phyloP scores from a whole-genome alignment of 2,797 vertebrate genomes.

The Enoplosus armatus region DNA sequence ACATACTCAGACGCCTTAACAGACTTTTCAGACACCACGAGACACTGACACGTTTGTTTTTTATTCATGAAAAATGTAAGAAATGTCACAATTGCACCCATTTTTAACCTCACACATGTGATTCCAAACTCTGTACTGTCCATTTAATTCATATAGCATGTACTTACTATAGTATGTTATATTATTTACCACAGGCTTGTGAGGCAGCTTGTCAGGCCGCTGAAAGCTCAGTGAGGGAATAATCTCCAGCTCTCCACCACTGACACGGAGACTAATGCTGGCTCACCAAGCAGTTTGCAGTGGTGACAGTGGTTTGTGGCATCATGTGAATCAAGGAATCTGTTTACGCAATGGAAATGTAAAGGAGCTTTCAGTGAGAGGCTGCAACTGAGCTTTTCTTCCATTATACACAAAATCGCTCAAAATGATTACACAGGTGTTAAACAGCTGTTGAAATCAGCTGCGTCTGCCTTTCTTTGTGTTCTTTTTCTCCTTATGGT shows the following conservation, averaged over 20 bases:
- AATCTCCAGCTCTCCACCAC: constrained; percentile 44
- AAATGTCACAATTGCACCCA: background rate
- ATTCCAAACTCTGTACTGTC: background rate
- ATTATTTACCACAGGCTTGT: constrained; percentile 17
- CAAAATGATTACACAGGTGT: constrained; percentile 41
- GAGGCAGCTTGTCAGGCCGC: constrained; percentile 23
- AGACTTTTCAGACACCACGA: constrained; percentile 26
- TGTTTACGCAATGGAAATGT: constrained; percentile 75
- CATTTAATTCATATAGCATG: background rate
- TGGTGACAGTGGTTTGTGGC: constrained; percentile 60
- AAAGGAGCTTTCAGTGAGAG: constrained; percentile 62
- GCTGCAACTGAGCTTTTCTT: constrained; percentile 25
- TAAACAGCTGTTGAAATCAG: constrained; percentile 22
- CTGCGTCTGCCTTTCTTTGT: background rate
- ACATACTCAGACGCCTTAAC: constrained; percentile 26
- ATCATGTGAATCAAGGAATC: constrained; percentile 71
- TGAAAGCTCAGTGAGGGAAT: constrained; percentile 38
- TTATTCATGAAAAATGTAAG: constrained; percentile 1
- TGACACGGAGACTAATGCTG: constrained; percentile 54
- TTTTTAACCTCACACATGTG: constrained; percentile 11
- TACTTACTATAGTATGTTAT: background rate
- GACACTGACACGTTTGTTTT: constrained; percentile 19
- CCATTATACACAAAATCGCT: background rate
- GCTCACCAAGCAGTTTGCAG: constrained; percentile 52
- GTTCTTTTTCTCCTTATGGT: constrained; percentile 31